Evolutionary conservation across 2,888 invertebrate species (phyloP).

Genomic region (Hermodice carunculata): DNA sequence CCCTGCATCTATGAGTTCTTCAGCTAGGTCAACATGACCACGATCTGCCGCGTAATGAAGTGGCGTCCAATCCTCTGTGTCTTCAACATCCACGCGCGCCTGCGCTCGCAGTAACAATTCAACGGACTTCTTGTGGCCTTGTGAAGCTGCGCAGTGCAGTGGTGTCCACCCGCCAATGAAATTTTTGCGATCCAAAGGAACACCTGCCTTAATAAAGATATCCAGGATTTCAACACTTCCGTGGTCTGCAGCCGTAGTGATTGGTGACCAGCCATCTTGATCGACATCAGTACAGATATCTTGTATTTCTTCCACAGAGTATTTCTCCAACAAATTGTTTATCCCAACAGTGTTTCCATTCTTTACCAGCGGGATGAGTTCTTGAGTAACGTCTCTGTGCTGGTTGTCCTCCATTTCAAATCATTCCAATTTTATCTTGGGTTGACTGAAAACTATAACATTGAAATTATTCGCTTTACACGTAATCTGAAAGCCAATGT

Average conservation of each 20-base stretch:
- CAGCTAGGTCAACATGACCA: slow-evolving; percentile 21
- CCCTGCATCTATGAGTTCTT: slow-evolving; percentile 16
- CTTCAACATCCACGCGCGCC: slow-evolving; percentile 23
- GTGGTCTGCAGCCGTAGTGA: slow-evolving; percentile 38
- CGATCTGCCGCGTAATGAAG: slow-evolving; percentile 21
- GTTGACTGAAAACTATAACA: no score
- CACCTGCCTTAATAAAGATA: slow-evolving; percentile 25
- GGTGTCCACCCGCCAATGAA: slow-evolving; percentile 35
- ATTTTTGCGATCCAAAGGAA: slow-evolving; percentile 28
- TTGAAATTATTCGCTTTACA: no score
- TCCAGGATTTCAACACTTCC: slow-evolving; percentile 29
- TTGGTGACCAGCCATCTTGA: slow-evolving; percentile 32
- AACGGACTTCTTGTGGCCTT: slow-evolving; percentile 26
- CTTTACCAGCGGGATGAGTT: no score
- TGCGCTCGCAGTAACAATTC: slow-evolving; percentile 26
- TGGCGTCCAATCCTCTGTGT: slow-evolving; percentile 26
- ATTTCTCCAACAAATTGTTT: no score
- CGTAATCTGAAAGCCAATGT: no score
- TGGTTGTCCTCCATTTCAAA: no score
- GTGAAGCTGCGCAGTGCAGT: slow-evolving; percentile 41
- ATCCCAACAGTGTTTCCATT: no score
- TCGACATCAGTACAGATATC: slow-evolving; percentile 21
- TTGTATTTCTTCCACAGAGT: no score
- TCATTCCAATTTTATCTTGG: no score
- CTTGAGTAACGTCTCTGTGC: no score